Conservation (phyloP, 2,888 invertebrate genomes). For the Chymomyza amoena region DNA sequence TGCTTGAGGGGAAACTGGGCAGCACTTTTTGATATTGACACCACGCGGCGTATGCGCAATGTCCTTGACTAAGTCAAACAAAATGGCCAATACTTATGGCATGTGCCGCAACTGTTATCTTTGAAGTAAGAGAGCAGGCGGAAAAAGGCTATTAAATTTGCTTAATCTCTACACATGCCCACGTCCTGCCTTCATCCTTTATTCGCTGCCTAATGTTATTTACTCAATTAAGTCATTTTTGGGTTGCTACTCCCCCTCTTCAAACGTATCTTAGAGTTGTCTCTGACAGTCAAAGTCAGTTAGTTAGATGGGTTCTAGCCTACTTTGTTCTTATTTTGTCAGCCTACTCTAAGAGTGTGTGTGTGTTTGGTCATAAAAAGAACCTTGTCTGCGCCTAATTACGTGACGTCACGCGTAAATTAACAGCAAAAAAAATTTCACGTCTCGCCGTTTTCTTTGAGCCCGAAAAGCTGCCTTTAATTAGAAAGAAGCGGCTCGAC, state of each 20-base stretch:
- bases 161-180: neutral
- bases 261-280: neutral
- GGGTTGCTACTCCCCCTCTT: neutral
- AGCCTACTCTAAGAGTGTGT: neutral
- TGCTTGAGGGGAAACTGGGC: neutral
- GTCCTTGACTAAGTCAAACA: neutral
- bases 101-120: neutral
- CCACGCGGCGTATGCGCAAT: neutral
- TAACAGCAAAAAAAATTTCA: neutral
- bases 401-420: neutral
- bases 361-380: neutral
- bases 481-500: neutral
- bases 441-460: neutral
- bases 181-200: neutral
- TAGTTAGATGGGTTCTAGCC: neutral
- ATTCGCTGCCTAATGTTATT: neutral
- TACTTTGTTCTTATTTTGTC: neutral
- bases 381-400: neutral
- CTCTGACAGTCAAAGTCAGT: neutral
- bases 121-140: neutral
- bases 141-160: neutral
- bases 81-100: neutral
- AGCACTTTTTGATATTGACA: neutral
- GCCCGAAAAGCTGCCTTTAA: neutral
- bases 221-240: constrained; percentile 2